A percentile compares a stretch with the other conserved stretches of the same genome.
phyloP scores from a whole-genome alignment of 2,113 vertebrate species.

The Thamnophis sirtalis region DNA sequence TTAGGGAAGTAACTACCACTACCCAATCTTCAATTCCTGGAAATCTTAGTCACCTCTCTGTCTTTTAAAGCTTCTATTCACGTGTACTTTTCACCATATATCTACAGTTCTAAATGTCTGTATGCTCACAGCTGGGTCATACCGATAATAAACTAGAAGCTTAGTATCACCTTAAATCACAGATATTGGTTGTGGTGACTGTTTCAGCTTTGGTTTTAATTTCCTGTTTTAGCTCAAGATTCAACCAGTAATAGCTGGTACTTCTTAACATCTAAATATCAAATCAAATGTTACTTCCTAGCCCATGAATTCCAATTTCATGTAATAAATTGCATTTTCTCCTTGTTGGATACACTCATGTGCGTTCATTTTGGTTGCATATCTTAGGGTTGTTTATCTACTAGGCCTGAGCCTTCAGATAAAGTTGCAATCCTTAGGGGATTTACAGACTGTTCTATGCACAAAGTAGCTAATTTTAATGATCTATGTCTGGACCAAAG shows the following conservation, averaged over 20 bases:
- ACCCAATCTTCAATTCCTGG: neutral
- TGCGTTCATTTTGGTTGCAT: too few relatives aligned
- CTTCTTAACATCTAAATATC: neutral
- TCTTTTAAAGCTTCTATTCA: neutral
- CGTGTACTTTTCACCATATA: neutral
- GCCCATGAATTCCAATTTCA: neutral
- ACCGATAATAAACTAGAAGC: neutral
- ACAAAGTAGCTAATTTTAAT: neutral
- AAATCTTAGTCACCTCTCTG: neutral
- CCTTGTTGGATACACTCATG: neutral
- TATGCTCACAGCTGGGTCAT: neutral
- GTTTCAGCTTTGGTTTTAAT: neutral
- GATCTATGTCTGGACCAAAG: neutral
- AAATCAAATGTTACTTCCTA: neutral
- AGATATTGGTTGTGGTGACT: neutral
- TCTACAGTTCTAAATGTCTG: neutral
- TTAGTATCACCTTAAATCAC: neutral
- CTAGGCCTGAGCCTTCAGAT: neutral
- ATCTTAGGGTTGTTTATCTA: neutral
- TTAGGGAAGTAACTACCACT: neutral
- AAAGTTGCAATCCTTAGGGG: neutral
- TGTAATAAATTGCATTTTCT: neutral
- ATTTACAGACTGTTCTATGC: neutral
- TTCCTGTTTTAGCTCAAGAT: neutral
- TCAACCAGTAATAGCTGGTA: neutral